These are phyloP conservation scores for Liposcelis brunnea DNA, from an alignment of 2,888 invertebrate genomes.

Conservation along the genomic window DNA sequence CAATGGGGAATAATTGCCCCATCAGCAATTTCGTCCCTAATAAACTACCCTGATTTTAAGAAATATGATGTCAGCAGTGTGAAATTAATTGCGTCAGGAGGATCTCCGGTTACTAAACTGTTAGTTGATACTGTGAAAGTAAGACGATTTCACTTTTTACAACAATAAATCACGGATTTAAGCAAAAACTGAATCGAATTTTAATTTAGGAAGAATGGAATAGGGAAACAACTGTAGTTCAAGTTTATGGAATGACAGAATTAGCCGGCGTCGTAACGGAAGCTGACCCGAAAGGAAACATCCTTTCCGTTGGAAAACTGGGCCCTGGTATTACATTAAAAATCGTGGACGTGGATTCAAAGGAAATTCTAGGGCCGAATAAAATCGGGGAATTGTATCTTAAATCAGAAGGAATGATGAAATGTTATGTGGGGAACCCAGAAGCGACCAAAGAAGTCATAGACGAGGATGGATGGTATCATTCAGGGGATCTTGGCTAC, in stretches of 20 bases:
- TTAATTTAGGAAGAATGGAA: neutral
- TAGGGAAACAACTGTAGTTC: neutral
- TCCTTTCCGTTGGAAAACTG: neutral
- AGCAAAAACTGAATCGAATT: neutral
- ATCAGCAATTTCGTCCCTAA: no score
- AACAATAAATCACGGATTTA: neutral
- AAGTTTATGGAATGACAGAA: neutral
- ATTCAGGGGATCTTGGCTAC: constrained; percentile 2
- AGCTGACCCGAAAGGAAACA: neutral
- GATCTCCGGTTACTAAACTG: no score
- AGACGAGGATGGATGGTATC: constrained; percentile 1
- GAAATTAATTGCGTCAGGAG: no score
- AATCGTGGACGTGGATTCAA: neutral
- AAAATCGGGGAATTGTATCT: neutral
- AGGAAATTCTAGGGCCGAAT: neutral
- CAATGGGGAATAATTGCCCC: neutral
- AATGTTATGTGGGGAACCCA: neutral
- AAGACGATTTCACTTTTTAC: no score
- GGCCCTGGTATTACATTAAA: neutral
- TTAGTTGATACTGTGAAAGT: no score
- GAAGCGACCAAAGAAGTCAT: neutral
- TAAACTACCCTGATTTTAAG: no score
- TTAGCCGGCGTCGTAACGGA: neutral
- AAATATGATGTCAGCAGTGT: no score
- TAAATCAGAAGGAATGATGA: neutral